Percentiles rank a stretch among this genome's conserved stretches.
Evolutionary conservation across 1,140 invertebrate species (phyloP).

Genomic region (Trialeurodes vaporariorum): DNA sequence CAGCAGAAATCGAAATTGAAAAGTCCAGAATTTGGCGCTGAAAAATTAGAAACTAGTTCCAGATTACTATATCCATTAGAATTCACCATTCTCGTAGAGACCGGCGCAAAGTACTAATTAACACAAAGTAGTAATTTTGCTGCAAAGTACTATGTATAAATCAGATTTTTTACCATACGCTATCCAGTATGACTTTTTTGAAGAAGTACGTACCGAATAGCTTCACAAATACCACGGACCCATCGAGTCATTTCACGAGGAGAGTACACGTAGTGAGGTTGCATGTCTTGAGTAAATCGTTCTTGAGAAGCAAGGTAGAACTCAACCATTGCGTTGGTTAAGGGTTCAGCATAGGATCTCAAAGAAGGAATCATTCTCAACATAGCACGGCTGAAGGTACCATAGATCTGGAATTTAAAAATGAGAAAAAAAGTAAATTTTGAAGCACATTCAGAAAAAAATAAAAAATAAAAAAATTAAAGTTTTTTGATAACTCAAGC

Average conservation of each 20-base stretch:
- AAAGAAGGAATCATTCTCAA: constrained; percentile 80
- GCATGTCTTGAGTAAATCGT: constrained; percentile 98
- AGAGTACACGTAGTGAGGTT: constrained; percentile 99
- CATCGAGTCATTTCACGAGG: constrained; percentile 99
- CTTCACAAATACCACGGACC: constrained; percentile 98
- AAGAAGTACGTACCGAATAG: constrained; percentile 63
- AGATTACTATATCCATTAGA: too few relatives aligned
- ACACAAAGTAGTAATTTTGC: too few relatives aligned
- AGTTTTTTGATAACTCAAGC: too few relatives aligned
- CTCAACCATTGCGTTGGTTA: constrained; percentile 98
- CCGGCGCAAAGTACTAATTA: too few relatives aligned
- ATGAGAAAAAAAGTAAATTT: constrained; percentile 11
- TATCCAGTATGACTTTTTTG: too few relatives aligned
- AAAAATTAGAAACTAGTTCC: too few relatives aligned
- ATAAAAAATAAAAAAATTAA: constrained; percentile 6
- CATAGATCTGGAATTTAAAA: constrained; percentile 66
- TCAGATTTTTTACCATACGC: too few relatives aligned
- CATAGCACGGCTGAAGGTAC: constrained; percentile 96
- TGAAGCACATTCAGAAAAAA: constrained; percentile 14
- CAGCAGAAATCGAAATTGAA: too few relatives aligned
- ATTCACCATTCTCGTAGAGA: too few relatives aligned
- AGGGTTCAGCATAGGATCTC: constrained; percentile 83
- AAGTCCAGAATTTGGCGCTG: too few relatives aligned
- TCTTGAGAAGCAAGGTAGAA: constrained; percentile 96
- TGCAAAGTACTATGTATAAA: too few relatives aligned